Base-by-base conservation (phyloP, 1,140 invertebrate genomes). In the Drosophila athabasca region DNA sequence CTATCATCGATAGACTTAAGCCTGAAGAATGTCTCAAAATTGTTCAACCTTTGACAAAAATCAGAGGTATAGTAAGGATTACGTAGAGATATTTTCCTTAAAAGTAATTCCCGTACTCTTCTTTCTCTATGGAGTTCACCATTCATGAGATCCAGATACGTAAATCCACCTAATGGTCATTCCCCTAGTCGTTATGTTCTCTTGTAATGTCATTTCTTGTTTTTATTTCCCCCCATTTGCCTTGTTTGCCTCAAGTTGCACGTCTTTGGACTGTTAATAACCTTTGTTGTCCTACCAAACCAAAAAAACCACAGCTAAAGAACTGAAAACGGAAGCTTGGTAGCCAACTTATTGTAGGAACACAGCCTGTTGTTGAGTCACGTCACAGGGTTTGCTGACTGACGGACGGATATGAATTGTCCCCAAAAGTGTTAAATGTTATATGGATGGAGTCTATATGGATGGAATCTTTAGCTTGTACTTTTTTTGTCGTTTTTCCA, bases 251-350 rank as follows among this genome's bases (percentile, higher is more conserved):
- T 59, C 53, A 58, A 68, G 67, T 69, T 51, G 83, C 84, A 88
- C 83, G 83, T 84, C 77, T 61, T 62, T 52, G 43, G 83, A 88
- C 79, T 88, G 81, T 83, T 88, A 88, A 88, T 88, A 87, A 73
- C 79, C 77, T 76, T 87, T 76, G 62, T 74, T 79, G 69, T 46
- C 60, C 49, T 57, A 67, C 52, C 61, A 58, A n/a, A n/a, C n/a
- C 58, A 70, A 61, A 68, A 75, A 69, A 46, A 22, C 5, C 5
- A 26, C 24, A 26, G 24, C 41, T 49, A 69, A 49, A 57, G 64
- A 58, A 69, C 35, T 9, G 35, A 68, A 58, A 87, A 79, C 83
- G 83, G 83, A 87, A 83, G 83, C 80, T 79, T 88, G 67, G 62
- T 41, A 61, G 53, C 64, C 66, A 55, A 74, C 55, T 75, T 67